Evolutionary conservation across 2,888 invertebrate species (phyloP), one percentile per base, ranked within the genome.

Genomic region (Drosophila koepferae): DNA sequence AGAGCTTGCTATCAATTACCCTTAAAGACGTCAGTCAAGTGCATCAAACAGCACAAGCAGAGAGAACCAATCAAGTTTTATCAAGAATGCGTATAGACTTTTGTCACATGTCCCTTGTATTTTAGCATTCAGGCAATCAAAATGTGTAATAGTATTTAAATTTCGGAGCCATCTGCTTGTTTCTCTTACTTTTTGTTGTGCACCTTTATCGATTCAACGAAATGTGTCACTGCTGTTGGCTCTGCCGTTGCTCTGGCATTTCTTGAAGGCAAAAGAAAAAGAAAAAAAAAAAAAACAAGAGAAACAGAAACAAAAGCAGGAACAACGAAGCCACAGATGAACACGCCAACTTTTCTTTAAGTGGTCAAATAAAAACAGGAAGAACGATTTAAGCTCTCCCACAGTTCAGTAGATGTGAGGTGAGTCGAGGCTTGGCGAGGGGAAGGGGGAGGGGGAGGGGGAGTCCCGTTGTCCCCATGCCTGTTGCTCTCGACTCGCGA

Each of bases 151-250:
- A 18, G 51, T 12, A 8, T 20, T 51, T 51, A 51, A 51, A 14
- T 36, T 54, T 54, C 38, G 20, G 36, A 28, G 12, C 1, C 44
- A 44, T 14, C 20, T 20, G 38, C 49, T 34, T 41, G 12, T 23
- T 40, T 40, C 34, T 36, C 18, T 20, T 34, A 34, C 18, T 34
- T 51, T 51, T 34, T 18, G 18, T 18, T 14, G 34, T 59, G 43
- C 46, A 36, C 23, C 28, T 56, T 31, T 64, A 74, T 81, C 66
- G 80, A 78, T 69, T 81, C 54, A 49, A 46, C 65, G 40, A 51
- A 78, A 66, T 78, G 60, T 81, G 76, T 63, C 74, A 69, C 43
- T 66, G 60, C 36, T 46, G 56, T 59, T 70, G 38, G 31, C 31
- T n/a, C 49, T 49, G 49, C 7, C 34, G 34, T 9, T 36, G 23